Conservation (phyloP, 2,888 invertebrate species). For the Fragum whitleyi region DNA sequence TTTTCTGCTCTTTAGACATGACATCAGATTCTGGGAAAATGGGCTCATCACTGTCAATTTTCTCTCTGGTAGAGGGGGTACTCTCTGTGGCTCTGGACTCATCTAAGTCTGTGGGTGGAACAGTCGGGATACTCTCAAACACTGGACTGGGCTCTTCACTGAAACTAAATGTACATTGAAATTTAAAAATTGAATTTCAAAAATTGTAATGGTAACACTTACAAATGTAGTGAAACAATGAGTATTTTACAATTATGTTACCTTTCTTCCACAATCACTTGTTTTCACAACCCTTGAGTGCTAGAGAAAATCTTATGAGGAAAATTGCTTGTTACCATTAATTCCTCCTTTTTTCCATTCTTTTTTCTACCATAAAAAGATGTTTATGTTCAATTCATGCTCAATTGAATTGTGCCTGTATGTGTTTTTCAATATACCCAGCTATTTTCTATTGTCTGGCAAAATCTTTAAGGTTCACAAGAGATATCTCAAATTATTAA, state of each 20-base stretch:
- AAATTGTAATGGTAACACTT: background rate
- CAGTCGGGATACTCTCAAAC: background rate
- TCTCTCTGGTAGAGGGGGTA: too few species aligned
- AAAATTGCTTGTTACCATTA: background rate
- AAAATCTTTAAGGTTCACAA: background rate
- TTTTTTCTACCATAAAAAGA: conserved; percentile 1
- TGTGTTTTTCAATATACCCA: background rate
- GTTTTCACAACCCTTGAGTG: background rate
- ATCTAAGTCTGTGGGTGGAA: too few species aligned
- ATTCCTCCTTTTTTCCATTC: background rate
- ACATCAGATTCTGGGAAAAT: too few species aligned
- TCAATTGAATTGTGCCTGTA: conserved; percentile 1
- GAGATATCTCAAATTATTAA: background rate
- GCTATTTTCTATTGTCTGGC: background rate
- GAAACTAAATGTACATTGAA: background rate
- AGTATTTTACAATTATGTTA: background rate
- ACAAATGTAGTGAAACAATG: background rate
- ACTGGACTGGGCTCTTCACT: background rate
- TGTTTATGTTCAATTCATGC: background rate
- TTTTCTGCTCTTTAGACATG: too few species aligned
- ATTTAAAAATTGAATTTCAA: background rate
- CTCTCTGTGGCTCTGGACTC: too few species aligned
- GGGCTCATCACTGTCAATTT: too few species aligned
- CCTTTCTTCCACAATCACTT: background rate
- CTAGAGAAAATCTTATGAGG: background rate